These are phyloP conservation scores for Thamnaconus septentrionalis DNA, from an alignment of 2,113 vertebrate genomes.

Conservation along the genomic window DNA sequence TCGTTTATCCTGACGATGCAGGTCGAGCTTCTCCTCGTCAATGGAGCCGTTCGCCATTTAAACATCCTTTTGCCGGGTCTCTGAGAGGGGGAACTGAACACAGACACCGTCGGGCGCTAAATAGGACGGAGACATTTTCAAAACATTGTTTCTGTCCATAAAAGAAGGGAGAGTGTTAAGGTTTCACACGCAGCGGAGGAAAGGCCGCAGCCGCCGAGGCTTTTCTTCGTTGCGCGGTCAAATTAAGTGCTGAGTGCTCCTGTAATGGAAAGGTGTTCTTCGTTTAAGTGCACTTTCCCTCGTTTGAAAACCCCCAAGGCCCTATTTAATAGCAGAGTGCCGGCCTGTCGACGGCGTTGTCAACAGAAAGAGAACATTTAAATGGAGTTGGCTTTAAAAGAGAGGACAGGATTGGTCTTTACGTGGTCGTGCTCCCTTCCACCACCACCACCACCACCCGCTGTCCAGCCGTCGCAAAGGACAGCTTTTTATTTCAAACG, in stretches of 20 bases:
- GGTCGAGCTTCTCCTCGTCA: slow-evolving; percentile 45
- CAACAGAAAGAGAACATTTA: slow-evolving; percentile 57
- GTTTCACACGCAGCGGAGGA: slow-evolving; percentile 20
- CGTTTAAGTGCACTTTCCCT: slow-evolving; percentile 63
- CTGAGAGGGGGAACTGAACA: slow-evolving; percentile 47
- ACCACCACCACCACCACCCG: too few relatives aligned
- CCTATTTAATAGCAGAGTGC: slow-evolving; percentile 46
- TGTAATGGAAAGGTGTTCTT: slow-evolving; percentile 70
- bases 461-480: too few relatives aligned
- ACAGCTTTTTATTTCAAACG: too few relatives aligned
- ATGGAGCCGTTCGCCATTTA: slow-evolving; percentile 65
- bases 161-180: too few relatives aligned
- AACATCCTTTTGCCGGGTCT: slow-evolving; percentile 68
- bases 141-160: slow-evolving; percentile 7
- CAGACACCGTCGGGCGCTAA: slow-evolving; percentile 60
- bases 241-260: slow-evolving; percentile 65
- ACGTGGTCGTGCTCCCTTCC: too few relatives aligned
- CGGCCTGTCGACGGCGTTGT: slow-evolving; percentile 36
- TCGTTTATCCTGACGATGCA: not conserved
- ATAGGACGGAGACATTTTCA: slow-evolving; percentile 49
- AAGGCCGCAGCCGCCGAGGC: slow-evolving; percentile 34
- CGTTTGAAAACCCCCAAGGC: slow-evolving; percentile 45
- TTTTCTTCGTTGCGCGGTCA: slow-evolving; percentile 34
- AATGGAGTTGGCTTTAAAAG: slow-evolving; percentile 49
- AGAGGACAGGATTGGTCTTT: not conserved